Evolutionary conservation across 2,888 invertebrate genomes (phyloP).

Genomic region (Griposia aprilina): DNA sequence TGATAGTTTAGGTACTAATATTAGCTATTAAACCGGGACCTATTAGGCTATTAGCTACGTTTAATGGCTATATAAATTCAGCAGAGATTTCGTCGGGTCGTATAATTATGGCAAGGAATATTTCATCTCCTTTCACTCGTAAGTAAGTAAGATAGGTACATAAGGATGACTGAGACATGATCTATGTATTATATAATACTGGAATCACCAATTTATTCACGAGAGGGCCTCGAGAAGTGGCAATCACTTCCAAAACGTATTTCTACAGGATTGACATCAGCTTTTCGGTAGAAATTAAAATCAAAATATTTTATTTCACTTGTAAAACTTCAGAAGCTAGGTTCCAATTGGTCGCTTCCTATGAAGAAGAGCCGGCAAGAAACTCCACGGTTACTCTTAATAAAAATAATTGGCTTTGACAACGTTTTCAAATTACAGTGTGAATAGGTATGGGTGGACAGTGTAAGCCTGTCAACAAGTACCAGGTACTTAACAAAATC

Average conservation of each 20-base stretch:
- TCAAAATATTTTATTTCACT: too few species aligned
- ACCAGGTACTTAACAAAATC: too few species aligned
- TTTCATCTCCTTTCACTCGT: conserved; percentile 10
- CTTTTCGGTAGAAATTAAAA: too few species aligned
- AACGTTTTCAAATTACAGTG: too few species aligned
- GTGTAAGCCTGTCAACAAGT: too few species aligned
- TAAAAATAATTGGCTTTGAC: too few species aligned
- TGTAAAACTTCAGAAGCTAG: too few species aligned
- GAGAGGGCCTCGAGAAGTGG: too few species aligned
- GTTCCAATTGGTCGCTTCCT: too few species aligned
- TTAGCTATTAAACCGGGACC: conserved; percentile 15
- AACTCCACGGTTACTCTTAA: too few species aligned
- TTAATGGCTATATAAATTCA: conserved; percentile 40
- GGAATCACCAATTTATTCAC: not conserved
- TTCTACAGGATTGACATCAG: not conserved
- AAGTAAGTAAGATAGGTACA: not conserved
- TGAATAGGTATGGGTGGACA: too few species aligned
- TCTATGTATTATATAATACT: not conserved
- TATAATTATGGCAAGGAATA: conserved; percentile 23
- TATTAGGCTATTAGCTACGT: conserved; percentile 32
- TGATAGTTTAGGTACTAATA: conserved; percentile 30
- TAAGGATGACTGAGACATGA: not conserved
- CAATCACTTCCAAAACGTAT: not conserved
- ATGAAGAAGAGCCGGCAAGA: too few species aligned
- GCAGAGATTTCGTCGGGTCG: conserved; percentile 32